phyloP scores from a whole-genome alignment of 2,888 invertebrate species.

The Cheilosia pagana region DNA sequence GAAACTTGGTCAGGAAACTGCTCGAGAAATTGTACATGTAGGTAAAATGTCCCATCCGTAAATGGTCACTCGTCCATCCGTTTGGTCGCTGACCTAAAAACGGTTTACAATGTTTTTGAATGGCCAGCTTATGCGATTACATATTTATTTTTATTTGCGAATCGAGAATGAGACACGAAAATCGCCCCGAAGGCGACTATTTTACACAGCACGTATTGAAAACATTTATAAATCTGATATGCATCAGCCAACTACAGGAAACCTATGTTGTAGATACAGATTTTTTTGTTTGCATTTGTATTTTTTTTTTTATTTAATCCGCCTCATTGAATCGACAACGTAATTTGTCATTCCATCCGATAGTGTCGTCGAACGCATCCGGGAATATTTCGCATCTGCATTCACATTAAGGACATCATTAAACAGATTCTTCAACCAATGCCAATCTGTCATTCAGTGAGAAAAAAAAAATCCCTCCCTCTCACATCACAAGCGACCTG shows the following conservation, averaged over 20 bases:
- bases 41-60: too few species aligned
- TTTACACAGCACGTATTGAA: not conserved
- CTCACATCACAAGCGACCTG: slow-evolving; percentile 42
- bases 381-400: slow-evolving; percentile 36
- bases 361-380: slow-evolving; percentile 49
- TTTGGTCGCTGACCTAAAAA: too few species aligned
- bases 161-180: too few species aligned
- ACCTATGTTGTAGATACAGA: not conserved
- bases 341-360: slow-evolving; percentile 62
- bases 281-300: too few species aligned
- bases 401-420: slow-evolving; percentile 61
- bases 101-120: too few species aligned
- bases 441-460: slow-evolving; percentile 30
- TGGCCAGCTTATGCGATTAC: too few species aligned
- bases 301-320: slow-evolving; percentile 32
- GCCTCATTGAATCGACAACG: slow-evolving; percentile 38
- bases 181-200: not conserved
- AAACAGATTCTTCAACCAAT: slow-evolving; percentile 45
- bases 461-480: slow-evolving; percentile 33
- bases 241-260: not conserved
- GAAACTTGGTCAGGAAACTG: too few species aligned
- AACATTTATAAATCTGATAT: not conserved
- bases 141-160: too few species aligned
- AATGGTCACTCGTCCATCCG: too few species aligned
- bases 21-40: too few species aligned